Percentiles rank a stretch among this genome's conserved stretches.
Conservation (phyloP, 2,797 vertebrate genomes). For the Cygnus olor region DNA sequence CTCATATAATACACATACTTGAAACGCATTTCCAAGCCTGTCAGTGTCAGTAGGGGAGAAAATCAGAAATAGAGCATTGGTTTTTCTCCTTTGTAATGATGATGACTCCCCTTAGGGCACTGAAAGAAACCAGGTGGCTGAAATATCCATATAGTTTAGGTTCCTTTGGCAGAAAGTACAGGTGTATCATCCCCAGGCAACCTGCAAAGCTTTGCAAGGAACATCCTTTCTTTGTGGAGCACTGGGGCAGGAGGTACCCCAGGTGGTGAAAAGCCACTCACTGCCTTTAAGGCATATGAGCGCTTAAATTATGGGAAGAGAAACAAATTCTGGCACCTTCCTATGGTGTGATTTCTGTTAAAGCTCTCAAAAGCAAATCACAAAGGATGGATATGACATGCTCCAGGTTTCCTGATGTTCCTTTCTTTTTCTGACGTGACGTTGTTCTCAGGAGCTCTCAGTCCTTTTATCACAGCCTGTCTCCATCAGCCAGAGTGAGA, state of each 20-base stretch:
- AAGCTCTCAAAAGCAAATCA: background rate
- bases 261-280: background rate
- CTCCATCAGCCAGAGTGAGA: background rate
- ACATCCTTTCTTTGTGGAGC: background rate
- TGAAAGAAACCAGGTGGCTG: background rate
- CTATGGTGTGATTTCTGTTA: background rate
- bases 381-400: background rate
- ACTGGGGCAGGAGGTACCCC: background rate
- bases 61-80: background rate
- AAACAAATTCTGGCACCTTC: background rate
- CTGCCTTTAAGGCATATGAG: background rate
- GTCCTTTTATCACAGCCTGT: background rate
- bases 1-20: background rate
- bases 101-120: background rate
- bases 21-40: background rate
- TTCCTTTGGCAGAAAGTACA: background rate
- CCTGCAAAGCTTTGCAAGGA: background rate
- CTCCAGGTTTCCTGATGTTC: background rate
- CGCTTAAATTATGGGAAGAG: background rate
- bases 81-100: background rate
- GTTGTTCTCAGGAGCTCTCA: background rate
- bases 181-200: background rate
- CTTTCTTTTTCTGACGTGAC: background rate
- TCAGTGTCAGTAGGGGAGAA: background rate
- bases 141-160: background rate